Evolutionary conservation across 2,113 vertebrate genomes (phyloP).

Genomic region (Phodopus roborovskii): DNA sequence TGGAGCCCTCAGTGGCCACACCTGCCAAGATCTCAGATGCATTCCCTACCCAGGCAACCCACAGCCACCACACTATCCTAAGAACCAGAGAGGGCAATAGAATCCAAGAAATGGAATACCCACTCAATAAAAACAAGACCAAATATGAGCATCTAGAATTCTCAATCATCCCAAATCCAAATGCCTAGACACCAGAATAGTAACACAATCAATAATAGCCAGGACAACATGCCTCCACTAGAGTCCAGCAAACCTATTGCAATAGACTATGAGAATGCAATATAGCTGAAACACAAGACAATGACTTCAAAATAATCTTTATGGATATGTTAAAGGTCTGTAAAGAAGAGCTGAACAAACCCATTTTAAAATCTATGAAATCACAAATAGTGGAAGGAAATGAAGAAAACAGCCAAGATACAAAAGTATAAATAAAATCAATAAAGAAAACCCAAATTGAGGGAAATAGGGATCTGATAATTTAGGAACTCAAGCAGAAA

Average conservation of each 20-base stretch:
- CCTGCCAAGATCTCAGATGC: neutral
- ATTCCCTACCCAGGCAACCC: neutral
- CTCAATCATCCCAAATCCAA: neutral
- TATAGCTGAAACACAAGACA: neutral
- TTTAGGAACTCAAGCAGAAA: neutral
- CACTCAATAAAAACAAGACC: neutral
- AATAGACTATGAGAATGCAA: neutral
- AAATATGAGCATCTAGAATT: neutral
- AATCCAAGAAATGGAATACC: neutral
- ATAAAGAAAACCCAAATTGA: neutral
- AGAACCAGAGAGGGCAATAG: neutral
- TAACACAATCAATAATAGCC: neutral
- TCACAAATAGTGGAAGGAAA: neutral
- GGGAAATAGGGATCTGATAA: neutral
- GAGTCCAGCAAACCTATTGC: neutral
- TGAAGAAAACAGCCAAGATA: neutral
- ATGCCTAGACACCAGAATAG: neutral
- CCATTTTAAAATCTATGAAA: neutral
- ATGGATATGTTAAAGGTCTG: neutral
- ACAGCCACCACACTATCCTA: neutral
- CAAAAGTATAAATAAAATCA: neutral
- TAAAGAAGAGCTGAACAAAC: neutral
- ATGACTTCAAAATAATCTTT: neutral
- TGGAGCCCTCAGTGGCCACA: neutral
- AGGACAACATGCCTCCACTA: neutral